phyloP scores from a whole-genome alignment of 1,140 invertebrate species.

The Macrocentrus cingulum region DNA sequence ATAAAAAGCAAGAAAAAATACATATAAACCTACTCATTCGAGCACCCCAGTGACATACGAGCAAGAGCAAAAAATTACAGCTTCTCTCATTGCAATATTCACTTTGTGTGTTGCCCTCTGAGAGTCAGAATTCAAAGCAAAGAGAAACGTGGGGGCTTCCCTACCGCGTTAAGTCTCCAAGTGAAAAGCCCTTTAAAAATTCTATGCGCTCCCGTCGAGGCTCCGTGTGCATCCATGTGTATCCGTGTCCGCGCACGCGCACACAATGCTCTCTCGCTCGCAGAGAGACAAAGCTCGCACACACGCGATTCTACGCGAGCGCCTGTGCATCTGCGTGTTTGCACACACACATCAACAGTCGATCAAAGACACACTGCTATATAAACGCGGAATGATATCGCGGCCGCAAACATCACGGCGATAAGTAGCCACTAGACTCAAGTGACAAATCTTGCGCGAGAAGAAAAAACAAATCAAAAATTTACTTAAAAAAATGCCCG shows the following conservation, averaged over 20 bases:
- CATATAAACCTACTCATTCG: too few relatives aligned
- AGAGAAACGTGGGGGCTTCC: constrained; percentile 16
- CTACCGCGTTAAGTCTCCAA: constrained; percentile 27
- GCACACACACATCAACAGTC: not conserved
- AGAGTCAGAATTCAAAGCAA: constrained; percentile 28
- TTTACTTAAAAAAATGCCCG: not conserved
- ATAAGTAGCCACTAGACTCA: constrained; percentile 24
- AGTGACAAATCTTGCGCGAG: constrained; percentile 9
- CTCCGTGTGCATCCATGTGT: not conserved
- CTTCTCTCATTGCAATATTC: constrained; percentile 5
- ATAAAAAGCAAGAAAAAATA: too few relatives aligned
- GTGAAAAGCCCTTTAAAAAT: constrained; percentile 34
- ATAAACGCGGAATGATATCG: constrained; percentile 16
- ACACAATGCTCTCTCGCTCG: not conserved
- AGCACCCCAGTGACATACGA: not conserved
- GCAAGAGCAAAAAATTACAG: not conserved
- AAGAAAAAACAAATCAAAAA: not conserved
- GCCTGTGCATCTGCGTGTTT: not conserved
- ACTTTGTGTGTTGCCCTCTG: constrained; percentile 9
- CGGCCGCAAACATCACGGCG: constrained; percentile 13
- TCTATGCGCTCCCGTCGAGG: constrained; percentile 16
- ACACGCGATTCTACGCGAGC: not conserved
- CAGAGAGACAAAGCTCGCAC: constrained; percentile 18
- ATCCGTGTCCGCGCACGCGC: constrained; percentile 18
- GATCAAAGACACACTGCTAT: not conserved